Evolutionary conservation across 2,888 invertebrate genomes (phyloP).

Genomic region (Agrotis clavis): DNA sequence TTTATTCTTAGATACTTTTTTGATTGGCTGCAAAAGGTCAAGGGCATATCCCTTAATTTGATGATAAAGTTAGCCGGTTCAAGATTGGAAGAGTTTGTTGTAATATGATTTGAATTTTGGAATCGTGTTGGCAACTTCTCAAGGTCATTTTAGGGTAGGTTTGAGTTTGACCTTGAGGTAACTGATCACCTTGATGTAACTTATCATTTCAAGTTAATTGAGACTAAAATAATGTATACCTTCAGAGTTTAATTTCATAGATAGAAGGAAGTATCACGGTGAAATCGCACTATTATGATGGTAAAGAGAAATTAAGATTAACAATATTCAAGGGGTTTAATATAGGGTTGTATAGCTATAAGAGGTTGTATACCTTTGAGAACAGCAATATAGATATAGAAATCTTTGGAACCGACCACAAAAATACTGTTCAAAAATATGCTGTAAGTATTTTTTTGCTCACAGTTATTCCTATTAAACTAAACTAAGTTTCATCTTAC

Average conservation of each 20-base stretch:
- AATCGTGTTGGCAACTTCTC: not conserved
- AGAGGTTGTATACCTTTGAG: too few relatives aligned
- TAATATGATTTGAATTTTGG: constrained; percentile 16
- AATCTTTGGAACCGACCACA: too few relatives aligned
- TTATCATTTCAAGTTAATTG: not conserved
- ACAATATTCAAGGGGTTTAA: too few relatives aligned
- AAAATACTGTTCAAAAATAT: too few relatives aligned
- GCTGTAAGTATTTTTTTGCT: too few relatives aligned
- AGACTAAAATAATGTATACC: not conserved
- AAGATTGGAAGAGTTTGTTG: constrained; percentile 16
- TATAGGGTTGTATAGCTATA: too few relatives aligned
- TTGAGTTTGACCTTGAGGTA: not conserved
- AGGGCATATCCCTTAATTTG: constrained; percentile 20
- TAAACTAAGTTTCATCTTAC: not conserved
- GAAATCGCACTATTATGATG: too few relatives aligned
- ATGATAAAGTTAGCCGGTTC: constrained; percentile 28
- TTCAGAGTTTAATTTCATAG: too few relatives aligned
- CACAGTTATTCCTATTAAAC: too few relatives aligned
- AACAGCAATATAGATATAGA: too few relatives aligned
- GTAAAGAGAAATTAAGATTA: too few relatives aligned
- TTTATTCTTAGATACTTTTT: constrained; percentile 30
- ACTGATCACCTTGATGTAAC: not conserved
- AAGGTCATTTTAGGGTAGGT: not conserved
- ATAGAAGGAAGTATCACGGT: too few relatives aligned
- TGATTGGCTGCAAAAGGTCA: constrained; percentile 38